Conservation (phyloP, 2,888 invertebrate genomes). For the Xestia xanthographa region DNA sequence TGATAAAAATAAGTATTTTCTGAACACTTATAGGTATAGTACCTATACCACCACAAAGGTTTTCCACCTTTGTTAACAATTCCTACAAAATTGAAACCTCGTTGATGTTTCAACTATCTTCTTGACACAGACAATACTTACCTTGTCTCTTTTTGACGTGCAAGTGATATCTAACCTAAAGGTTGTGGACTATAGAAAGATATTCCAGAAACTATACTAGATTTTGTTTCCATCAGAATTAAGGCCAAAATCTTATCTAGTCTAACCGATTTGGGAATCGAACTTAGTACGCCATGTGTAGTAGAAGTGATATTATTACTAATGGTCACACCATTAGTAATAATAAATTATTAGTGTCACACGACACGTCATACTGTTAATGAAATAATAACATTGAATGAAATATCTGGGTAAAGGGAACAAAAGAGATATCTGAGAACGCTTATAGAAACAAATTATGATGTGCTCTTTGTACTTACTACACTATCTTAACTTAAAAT, state of each 20-base stretch:
- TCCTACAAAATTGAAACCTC: background rate
- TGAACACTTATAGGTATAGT: background rate
- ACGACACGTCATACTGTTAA: constrained; percentile 21
- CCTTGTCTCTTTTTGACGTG: background rate
- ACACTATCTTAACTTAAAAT: constrained; percentile 65
- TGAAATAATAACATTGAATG: constrained; percentile 60
- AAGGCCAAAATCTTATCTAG: background rate
- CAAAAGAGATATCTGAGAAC: constrained; percentile 56
- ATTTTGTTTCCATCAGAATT: background rate
- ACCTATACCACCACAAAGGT: background rate
- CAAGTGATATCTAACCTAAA: background rate
- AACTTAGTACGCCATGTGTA: background rate
- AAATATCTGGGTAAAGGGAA: constrained; percentile 62
- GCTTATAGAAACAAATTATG: constrained; percentile 62
- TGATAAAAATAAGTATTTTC: background rate
- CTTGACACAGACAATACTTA: background rate
- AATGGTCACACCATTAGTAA: background rate
- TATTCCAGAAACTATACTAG: background rate
- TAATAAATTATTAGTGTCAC: constrained; percentile 10
- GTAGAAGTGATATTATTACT: background rate
- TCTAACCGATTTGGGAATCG: background rate
- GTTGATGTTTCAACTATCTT: background rate
- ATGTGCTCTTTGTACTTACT: constrained; percentile 80
- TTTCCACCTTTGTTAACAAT: background rate
- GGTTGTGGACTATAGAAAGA: background rate